These are phyloP conservation scores for Nomada ruficornis DNA, from an alignment of 2,888 invertebrate species.

Conservation along the genomic window DNA sequence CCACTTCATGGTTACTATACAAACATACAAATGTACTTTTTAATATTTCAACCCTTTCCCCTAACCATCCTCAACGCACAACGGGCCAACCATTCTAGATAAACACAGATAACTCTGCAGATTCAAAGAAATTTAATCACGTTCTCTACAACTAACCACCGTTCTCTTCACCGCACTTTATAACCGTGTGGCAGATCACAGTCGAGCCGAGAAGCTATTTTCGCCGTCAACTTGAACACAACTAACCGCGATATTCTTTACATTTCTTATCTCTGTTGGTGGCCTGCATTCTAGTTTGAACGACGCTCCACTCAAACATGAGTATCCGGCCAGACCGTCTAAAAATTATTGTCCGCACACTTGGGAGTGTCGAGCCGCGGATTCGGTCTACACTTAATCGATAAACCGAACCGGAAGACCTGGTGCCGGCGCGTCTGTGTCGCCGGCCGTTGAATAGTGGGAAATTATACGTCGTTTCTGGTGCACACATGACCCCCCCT, in stretches of 20 bases:
- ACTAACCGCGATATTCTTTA: conserved; percentile 44
- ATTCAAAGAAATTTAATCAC: too few species aligned
- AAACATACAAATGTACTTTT: too few species aligned
- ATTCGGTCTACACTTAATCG: conserved; percentile 53
- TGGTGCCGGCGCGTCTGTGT: conserved; percentile 63
- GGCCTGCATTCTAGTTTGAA: conserved; percentile 44
- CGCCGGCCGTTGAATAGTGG: conserved; percentile 51
- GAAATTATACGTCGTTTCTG: conserved; percentile 49
- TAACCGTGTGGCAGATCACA: not conserved
- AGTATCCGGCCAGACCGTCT: conserved; percentile 13
- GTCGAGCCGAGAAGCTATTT: conserved; percentile 2
- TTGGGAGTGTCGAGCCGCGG: not conserved
- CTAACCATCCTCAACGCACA: too few species aligned
- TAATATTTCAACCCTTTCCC: too few species aligned
- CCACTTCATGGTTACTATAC: too few species aligned
- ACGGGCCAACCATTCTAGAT: too few species aligned
- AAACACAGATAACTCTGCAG: too few species aligned
- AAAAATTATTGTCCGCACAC: conserved; percentile 41
- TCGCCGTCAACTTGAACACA: conserved; percentile 42
- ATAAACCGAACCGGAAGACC: conserved; percentile 40
- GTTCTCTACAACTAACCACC: too few species aligned
- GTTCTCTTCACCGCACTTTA: not conserved
- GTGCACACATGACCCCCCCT: conserved; percentile 10
- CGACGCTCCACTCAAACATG: conserved; percentile 53
- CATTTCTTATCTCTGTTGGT: conserved; percentile 41